phyloP scores from a whole-genome alignment of 1,140 invertebrate genomes.

The Pseudachorutes palmiensis region DNA sequence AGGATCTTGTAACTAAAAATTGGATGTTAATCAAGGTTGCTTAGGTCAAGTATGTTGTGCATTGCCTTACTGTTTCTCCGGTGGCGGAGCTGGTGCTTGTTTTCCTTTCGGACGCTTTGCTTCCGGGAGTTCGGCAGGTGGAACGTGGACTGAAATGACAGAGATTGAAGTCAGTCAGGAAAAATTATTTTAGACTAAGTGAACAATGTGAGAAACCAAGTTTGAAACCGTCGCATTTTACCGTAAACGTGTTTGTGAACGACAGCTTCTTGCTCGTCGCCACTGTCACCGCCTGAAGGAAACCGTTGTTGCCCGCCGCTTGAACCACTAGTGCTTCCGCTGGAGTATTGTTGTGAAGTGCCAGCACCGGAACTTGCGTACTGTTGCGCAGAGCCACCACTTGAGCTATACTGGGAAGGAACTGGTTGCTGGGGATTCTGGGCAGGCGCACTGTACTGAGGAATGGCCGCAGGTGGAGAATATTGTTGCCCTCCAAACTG shows the following conservation, averaged over 20 bases:
- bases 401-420: constrained; percentile 12
- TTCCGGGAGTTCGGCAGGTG: constrained; percentile 63
- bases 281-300: constrained; percentile 34
- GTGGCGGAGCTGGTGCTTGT: constrained; percentile 48
- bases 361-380: constrained; percentile 35
- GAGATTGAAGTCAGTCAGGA: constrained; percentile 54
- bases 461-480: not conserved
- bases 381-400: constrained; percentile 9
- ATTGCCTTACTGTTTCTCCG: constrained; percentile 82
- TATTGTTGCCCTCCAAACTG: constrained; percentile 9
- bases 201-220: not conserved
- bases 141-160: constrained; percentile 73
- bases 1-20: constrained; percentile 84
- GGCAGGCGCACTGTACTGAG: not conserved
- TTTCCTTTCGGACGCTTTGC: constrained; percentile 50
- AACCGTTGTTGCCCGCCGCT: constrained; percentile 41
- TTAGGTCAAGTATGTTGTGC: no score
- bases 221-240: not conserved
- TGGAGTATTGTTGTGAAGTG: constrained; percentile 42
- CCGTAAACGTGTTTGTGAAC: constrained; percentile 76
- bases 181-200: not conserved
- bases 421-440: no score
- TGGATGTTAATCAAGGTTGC: no score
- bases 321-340: constrained; percentile 37
- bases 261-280: constrained; percentile 48